phyloP scores from a whole-genome alignment of 2,113 vertebrate species.

The Pongo abelii region DNA sequence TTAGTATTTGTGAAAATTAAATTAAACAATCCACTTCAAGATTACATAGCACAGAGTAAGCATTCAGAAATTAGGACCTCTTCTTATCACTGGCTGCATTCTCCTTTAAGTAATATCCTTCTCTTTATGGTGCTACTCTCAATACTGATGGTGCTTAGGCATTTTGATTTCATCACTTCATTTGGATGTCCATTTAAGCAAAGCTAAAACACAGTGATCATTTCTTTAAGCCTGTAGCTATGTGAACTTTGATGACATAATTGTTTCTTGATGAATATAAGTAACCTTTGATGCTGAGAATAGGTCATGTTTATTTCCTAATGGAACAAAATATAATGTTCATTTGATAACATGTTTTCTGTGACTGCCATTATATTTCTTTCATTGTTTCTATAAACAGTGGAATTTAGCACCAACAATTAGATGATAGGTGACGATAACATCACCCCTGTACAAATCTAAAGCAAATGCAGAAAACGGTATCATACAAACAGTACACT shows the following conservation, averaged over 20 bases:
- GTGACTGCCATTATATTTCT: neutral
- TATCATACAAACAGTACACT: neutral
- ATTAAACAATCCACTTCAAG: neutral
- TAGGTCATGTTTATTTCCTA: neutral
- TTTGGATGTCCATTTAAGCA: slow-evolving; percentile 3
- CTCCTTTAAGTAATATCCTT: neutral
- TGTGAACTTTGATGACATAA: slow-evolving; percentile 12
- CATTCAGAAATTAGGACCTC: neutral
- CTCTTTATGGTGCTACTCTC: neutral
- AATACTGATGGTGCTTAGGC: neutral
- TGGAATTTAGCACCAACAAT: neutral
- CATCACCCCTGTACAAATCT: neutral
- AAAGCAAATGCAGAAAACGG: neutral
- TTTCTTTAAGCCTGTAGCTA: neutral
- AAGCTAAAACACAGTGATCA: neutral
- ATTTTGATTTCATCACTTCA: neutral
- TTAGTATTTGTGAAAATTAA: neutral
- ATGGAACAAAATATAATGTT: neutral
- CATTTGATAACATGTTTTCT: neutral
- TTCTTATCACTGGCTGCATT: neutral
- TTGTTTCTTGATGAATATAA: slow-evolving; percentile 12
- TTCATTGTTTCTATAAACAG: neutral
- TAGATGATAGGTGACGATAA: neutral
- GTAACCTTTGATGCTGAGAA: neutral
- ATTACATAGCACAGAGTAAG: neutral